These are phyloP conservation scores for Folsomia candida DNA, from an alignment of 2,888 invertebrate genomes.

Conservation along the genomic window DNA sequence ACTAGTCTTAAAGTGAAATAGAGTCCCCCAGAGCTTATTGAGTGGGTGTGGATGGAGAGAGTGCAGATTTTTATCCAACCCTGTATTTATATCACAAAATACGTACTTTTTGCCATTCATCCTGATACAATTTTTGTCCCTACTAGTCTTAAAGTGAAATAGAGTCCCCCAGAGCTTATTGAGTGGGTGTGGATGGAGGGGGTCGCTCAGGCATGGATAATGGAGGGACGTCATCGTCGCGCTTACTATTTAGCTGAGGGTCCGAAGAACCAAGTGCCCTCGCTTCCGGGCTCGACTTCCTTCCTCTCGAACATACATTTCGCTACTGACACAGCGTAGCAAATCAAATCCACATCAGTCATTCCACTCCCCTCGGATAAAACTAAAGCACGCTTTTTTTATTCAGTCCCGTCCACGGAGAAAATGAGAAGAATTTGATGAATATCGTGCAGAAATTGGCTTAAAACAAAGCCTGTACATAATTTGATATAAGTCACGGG, in stretches of 20 bases:
- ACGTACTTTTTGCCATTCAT: neutral
- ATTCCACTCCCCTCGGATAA: neutral
- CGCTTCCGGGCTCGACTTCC: conserved; percentile 1
- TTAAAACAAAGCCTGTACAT: too few species aligned
- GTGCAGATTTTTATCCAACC: neutral
- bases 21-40: too few species aligned
- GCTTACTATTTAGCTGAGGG: too few species aligned
- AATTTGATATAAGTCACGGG: too few species aligned
- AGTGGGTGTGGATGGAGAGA: neutral
- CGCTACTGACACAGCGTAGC: neutral
- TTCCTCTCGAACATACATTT: neutral
- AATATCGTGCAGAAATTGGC: too few species aligned
- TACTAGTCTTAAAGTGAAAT: neutral
- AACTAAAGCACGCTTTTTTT: too few species aligned
- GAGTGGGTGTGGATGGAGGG: neutral
- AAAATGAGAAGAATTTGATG: too few species aligned
- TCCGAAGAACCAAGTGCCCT: neutral
- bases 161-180: too few species aligned
- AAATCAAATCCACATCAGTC: conserved; percentile 10
- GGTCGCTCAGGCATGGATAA: conserved; percentile 2
- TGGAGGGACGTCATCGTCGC: neutral
- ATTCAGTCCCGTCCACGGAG: too few species aligned
- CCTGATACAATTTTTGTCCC: too few species aligned
- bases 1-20: too few species aligned
- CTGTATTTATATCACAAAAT: neutral